Conservation (phyloP, 1,140 invertebrate species). For the Phortica variegata region DNA sequence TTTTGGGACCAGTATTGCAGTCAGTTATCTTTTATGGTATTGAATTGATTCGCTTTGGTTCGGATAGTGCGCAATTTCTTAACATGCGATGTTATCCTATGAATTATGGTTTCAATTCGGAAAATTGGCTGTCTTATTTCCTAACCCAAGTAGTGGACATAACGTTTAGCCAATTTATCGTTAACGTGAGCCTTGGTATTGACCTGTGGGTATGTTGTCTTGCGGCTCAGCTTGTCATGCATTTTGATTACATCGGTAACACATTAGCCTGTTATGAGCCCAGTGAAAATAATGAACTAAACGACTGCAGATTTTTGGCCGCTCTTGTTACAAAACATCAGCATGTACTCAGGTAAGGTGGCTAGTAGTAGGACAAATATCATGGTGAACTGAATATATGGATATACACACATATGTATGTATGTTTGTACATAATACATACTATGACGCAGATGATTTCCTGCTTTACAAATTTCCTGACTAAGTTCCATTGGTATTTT, state of each 20-base stretch:
- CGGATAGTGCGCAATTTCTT: slow-evolving; percentile 2
- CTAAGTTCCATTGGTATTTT: no score
- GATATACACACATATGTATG: no score
- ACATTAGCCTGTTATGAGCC: slow-evolving; percentile 9
- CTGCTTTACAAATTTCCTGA: no score
- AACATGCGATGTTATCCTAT: slow-evolving; percentile 24
- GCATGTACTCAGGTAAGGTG: slow-evolving; percentile 13
- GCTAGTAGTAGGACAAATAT: neutral
- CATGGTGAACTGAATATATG: neutral
- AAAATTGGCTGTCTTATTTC: neutral
- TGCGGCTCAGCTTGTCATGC: slow-evolving; percentile 24
- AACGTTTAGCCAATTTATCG: slow-evolving; percentile 15
- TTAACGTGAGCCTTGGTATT: slow-evolving; percentile 23
- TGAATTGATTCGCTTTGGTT: neutral
- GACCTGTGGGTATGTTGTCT: slow-evolving; percentile 35
- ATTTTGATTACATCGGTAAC: slow-evolving; percentile 22
- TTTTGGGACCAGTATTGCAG: slow-evolving; percentile 12
- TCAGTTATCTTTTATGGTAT: slow-evolving; percentile 1
- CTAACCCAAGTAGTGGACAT: slow-evolving; percentile 11
- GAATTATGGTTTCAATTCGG: neutral
- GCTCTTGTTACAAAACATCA: slow-evolving; percentile 20
- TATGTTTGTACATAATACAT: no score
- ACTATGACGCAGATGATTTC: no score
- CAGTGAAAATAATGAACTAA: neutral
- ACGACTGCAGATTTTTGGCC: slow-evolving; percentile 18